Percentiles rank a stretch among this genome's conserved stretches.
Conservation (phyloP, 2,888 invertebrate genomes). For the Chloromyia formosa region DNA sequence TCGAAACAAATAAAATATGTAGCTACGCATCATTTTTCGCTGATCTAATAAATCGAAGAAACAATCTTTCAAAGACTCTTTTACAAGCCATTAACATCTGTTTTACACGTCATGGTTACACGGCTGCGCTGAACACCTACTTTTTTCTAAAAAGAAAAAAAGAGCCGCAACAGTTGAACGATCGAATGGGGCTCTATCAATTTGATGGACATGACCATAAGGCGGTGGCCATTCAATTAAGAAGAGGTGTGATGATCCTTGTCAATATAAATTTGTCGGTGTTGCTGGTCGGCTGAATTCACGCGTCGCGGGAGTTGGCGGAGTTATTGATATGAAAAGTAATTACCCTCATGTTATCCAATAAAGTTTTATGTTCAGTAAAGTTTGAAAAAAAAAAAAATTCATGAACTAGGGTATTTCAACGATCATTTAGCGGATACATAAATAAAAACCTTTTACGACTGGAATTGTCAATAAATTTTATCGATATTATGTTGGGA, state of each 20-base stretch:
- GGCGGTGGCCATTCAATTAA: slow-evolving; percentile 44
- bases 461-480: background rate
- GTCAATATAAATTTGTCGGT: slow-evolving; percentile 42
- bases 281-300: background rate
- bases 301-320: background rate
- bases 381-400: slow-evolving; percentile 20
- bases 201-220: slow-evolving; percentile 23
- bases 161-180: background rate
- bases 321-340: slow-evolving; percentile 23
- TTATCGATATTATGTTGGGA: background rate
- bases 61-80: slow-evolving; percentile 6
- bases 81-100: slow-evolving; percentile 37
- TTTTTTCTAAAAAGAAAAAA: background rate
- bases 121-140: background rate
- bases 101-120: slow-evolving; percentile 24
- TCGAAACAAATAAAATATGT: background rate
- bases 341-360: slow-evolving; percentile 36
- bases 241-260: slow-evolving; percentile 49
- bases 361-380: slow-evolving; percentile 32
- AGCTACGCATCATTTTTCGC: background rate
- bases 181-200: background rate
- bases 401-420: background rate
- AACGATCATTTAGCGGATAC: slow-evolving; percentile 27
- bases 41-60: slow-evolving; percentile 12
- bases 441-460: slow-evolving; percentile 21